These are phyloP conservation scores for Seira musarum DNA, from an alignment of 2,888 invertebrate genomes.

Conservation along the genomic window DNA sequence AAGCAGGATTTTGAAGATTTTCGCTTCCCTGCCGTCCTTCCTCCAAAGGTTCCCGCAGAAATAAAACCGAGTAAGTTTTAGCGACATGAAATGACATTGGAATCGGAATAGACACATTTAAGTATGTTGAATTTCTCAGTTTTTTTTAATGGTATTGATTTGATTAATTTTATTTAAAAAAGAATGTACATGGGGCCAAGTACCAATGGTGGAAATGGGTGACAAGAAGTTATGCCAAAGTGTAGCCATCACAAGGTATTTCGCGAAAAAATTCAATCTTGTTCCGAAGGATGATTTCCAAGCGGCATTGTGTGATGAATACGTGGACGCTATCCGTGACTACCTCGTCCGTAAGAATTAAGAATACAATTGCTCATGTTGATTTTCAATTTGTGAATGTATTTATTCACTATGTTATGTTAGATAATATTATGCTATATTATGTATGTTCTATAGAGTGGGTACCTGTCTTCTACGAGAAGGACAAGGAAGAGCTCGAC, in stretches of 20 bases:
- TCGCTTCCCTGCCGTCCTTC: constrained; percentile 23
- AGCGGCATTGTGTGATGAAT: constrained; percentile 76
- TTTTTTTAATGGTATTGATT: not conserved
- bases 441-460: no score
- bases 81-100: no score
- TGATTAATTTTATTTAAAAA: constrained; percentile 4
- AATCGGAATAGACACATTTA: no score
- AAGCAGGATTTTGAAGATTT: constrained; percentile 32
- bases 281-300: constrained; percentile 75
- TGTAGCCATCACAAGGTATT: constrained; percentile 76
- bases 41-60: not conserved
- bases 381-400: no score
- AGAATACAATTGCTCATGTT: no score
- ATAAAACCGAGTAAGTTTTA: constrained; percentile 55
- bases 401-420: no score
- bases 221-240: constrained; percentile 76
- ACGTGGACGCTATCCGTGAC: constrained; percentile 76
- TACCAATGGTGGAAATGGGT: constrained; percentile 77
- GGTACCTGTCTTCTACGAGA: constrained; percentile 6
- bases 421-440: no score
- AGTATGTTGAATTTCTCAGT: not conserved
- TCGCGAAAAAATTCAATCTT: constrained; percentile 75
- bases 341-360: constrained; percentile 5
- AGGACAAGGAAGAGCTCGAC: not conserved
- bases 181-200: constrained; percentile 56